Evolutionary conservation across 2,888 invertebrate genomes (phyloP).

Genomic region (Orthosia gracilis): DNA sequence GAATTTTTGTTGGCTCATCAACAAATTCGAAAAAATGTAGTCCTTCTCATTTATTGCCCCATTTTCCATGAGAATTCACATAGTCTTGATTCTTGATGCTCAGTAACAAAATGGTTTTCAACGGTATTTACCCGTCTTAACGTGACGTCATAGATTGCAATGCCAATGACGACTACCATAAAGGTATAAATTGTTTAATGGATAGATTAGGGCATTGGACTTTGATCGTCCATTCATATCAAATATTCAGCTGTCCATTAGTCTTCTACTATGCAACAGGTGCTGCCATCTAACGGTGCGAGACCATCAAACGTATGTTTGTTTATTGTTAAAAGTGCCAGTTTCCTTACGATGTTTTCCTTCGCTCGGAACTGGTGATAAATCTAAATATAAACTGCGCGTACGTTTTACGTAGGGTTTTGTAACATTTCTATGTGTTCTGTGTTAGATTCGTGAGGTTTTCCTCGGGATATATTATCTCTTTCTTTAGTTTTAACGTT

Average conservation of each 20-base stretch:
- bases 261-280: constrained; percentile 17
- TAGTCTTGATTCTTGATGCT: neutral
- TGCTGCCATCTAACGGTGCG: constrained; percentile 40
- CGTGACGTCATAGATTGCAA: constrained; percentile 38
- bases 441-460: constrained; percentile 12
- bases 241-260: constrained; percentile 47
- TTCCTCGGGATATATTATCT: neutral
- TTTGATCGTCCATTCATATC: constrained; percentile 33
- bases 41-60: neutral
- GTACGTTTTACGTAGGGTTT: constrained; percentile 41
- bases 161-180: constrained; percentile 24
- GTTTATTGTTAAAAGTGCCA: constrained; percentile 65
- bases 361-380: constrained; percentile 66
- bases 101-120: neutral
- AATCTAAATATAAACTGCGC: constrained; percentile 62
- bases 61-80: no score
- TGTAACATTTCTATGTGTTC: constrained; percentile 30
- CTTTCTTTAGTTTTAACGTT: neutral
- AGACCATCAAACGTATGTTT: constrained; percentile 41
- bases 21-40: neutral
- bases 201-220: constrained; percentile 47
- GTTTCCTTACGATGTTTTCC: constrained; percentile 68
- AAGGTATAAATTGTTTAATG: constrained; percentile 40
- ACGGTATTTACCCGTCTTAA: constrained; percentile 4
- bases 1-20: neutral